These are phyloP conservation scores for Zaprionus bogoriensis DNA, from an alignment of 2,888 invertebrate genomes.

Conservation along the genomic window DNA sequence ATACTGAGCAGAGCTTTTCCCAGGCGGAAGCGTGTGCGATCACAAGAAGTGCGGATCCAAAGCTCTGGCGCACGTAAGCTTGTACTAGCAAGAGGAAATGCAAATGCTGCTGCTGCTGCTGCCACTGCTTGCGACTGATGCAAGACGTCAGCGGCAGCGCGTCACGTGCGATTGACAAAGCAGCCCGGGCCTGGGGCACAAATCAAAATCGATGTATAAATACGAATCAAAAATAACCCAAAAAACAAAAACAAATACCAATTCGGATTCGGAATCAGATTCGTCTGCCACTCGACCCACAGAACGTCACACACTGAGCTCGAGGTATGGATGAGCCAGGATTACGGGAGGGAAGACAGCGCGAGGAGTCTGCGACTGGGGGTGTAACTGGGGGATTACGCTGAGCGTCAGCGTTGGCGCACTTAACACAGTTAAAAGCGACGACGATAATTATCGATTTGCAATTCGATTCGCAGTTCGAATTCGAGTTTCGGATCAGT, in stretches of 20 bases:
- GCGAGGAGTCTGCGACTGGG: not conserved
- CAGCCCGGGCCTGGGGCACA: constrained; percentile 13
- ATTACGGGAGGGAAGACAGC: not conserved
- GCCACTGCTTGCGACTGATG: not conserved
- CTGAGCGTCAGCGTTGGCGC: constrained; percentile 26
- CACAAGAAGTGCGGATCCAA: not conserved
- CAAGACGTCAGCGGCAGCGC: constrained; percentile 22
- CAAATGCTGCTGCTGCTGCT: not conserved
- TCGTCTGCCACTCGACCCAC: constrained; percentile 42
- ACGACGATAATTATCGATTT: constrained; percentile 23
- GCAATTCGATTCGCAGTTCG: constrained; percentile 42
- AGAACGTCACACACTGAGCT: constrained; percentile 52
- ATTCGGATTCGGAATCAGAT: constrained; percentile 1
- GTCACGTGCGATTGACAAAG: constrained; percentile 26
- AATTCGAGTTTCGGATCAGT: constrained; percentile 4
- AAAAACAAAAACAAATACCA: constrained; percentile 44
- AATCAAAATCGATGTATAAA: constrained; percentile 48
- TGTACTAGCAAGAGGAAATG: not conserved
- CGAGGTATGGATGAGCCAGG: not conserved
- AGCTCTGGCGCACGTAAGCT: not conserved
- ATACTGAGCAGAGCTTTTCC: constrained; percentile 15
- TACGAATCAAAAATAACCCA: constrained; percentile 45
- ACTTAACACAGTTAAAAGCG: constrained; percentile 56
- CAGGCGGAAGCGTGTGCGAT: constrained; percentile 10
- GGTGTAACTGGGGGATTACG: not conserved